These are phyloP conservation scores for Campaea margaritaria DNA, from an alignment of 2,888 invertebrate species.

Conservation along the genomic window DNA sequence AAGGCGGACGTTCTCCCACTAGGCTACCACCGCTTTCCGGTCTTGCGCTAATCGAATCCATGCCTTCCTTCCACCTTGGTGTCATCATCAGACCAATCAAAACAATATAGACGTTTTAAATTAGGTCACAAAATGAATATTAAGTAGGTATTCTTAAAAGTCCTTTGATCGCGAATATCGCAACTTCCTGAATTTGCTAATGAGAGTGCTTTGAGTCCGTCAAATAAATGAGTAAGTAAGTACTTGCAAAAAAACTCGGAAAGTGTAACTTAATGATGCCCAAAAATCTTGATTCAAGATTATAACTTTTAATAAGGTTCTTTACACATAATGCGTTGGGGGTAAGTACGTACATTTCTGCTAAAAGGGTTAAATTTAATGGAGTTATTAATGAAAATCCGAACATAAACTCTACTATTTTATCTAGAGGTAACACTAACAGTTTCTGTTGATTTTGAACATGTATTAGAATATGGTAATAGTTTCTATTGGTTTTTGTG, in stretches of 20 bases:
- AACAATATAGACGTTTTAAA: too few species aligned
- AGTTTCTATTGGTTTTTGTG: too few species aligned
- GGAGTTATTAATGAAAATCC: background rate
- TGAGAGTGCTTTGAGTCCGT: background rate
- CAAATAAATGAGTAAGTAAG: conserved; percentile 5
- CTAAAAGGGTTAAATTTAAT: too few species aligned
- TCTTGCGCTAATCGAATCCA: too few species aligned
- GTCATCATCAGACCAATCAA: too few species aligned
- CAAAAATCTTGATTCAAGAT: background rate
- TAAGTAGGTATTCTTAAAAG: background rate
- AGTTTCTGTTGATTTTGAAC: too few species aligned
- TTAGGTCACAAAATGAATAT: too few species aligned
- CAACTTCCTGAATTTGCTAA: conserved; percentile 6
- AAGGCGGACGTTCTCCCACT: too few species aligned
- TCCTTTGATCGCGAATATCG: conserved; percentile 5
- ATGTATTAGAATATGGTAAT: too few species aligned
- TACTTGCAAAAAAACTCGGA: conserved; percentile 4
- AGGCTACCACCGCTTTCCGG: too few species aligned
- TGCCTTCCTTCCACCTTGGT: too few species aligned
- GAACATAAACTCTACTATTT: background rate
- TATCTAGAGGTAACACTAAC: too few species aligned
- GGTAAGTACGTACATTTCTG: background rate
- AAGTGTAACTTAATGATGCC: conserved; percentile 2
- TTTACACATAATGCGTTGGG: background rate
- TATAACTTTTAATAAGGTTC: conserved; percentile 5